A percentile compares a stretch with the other conserved stretches of the same genome.
phyloP scores from a whole-genome alignment of 2,797 vertebrate species.

The Paratrypauchen microcephalus region DNA sequence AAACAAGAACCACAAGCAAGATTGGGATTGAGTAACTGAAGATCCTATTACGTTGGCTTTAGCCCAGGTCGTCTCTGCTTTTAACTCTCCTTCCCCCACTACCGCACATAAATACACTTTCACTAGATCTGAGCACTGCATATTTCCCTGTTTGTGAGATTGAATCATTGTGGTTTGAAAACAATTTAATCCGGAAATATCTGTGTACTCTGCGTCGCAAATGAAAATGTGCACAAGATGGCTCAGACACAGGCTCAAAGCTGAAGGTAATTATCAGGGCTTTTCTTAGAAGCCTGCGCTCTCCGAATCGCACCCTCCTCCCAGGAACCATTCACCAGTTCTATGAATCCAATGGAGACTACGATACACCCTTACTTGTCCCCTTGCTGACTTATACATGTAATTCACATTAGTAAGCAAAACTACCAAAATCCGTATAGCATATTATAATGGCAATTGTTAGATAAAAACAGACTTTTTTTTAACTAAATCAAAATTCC shows the following conservation, averaged over 20 bases:
- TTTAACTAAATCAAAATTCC: not conserved
- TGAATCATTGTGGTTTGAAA: slow-evolving; percentile 6
- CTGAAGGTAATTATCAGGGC: slow-evolving; percentile 83
- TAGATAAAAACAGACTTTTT: not conserved
- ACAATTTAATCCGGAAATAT: slow-evolving; percentile 38
- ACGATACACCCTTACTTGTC: slow-evolving; percentile 73
- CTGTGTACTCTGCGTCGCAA: slow-evolving; percentile 27
- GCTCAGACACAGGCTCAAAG: slow-evolving; percentile 71
- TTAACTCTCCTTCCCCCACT: slow-evolving; percentile 38
- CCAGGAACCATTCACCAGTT: slow-evolving; percentile 80
- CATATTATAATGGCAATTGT: slow-evolving; percentile 3
- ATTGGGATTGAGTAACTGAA: slow-evolving; percentile 60
- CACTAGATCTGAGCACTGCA: slow-evolving; percentile 22
- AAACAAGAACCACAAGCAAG: slow-evolving; percentile 37
- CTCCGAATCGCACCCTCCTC: slow-evolving; percentile 77
- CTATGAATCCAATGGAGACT: slow-evolving; percentile 78
- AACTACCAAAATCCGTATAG: slow-evolving; percentile 40
- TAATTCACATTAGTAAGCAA: slow-evolving; percentile 51
- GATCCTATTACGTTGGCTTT: slow-evolving; percentile 70
- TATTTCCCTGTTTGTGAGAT: slow-evolving; percentile 21
- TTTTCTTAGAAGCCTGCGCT: slow-evolving; percentile 83
- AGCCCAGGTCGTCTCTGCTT: slow-evolving; percentile 50
- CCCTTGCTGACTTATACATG: slow-evolving; percentile 68
- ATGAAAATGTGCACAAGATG: slow-evolving; percentile 27
- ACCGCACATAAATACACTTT: slow-evolving; percentile 15